Percentiles rank a stretch among this genome's conserved stretches.
These are phyloP conservation scores for Lasioglossum leucozonium DNA, from an alignment of 2,888 invertebrate species.

Conservation along the genomic window DNA sequence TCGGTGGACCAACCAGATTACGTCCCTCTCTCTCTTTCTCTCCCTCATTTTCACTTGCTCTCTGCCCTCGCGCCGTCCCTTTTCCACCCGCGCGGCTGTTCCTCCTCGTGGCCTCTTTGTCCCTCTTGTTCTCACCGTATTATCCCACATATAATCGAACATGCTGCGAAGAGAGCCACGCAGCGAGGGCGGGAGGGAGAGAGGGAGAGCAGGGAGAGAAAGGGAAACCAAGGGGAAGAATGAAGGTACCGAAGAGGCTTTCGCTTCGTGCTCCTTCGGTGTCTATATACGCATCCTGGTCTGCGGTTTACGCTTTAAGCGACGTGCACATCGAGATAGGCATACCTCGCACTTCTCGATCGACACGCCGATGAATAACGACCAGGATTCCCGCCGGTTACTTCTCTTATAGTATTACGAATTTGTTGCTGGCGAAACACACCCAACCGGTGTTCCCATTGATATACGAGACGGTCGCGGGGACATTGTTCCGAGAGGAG, in stretches of 20 bases:
- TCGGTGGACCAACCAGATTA: conserved; percentile 81
- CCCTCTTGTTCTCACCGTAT: conserved; percentile 78
- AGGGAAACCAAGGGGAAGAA: conserved; percentile 39
- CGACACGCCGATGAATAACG: conserved; percentile 23
- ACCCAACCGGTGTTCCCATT: not conserved
- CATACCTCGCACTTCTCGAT: conserved; percentile 33
- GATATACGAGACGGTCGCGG: not conserved
- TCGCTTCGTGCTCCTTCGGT: conserved; percentile 71
- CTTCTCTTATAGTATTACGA: conserved; percentile 26
- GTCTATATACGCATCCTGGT: conserved; percentile 65
- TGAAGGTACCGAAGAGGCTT: conserved; percentile 67
- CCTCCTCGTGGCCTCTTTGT: conserved; percentile 56
- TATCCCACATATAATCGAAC: conserved; percentile 81
- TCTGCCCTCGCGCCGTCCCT: conserved; percentile 43
- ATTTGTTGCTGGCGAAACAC: not conserved
- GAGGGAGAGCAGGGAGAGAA: conserved; percentile 25
- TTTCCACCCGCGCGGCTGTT: conserved; percentile 21
- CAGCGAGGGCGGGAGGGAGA: conserved; percentile 24
- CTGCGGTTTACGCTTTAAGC: conserved; percentile 72
- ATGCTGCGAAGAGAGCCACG: conserved; percentile 49
- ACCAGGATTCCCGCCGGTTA: conserved; percentile 22
- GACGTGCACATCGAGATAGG: conserved; percentile 63
- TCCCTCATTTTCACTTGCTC: conserved; percentile 60
- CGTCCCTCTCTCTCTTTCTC: conserved; percentile 78
- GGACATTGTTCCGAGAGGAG: not conserved